These are phyloP conservation scores for Diplazon laetatorius DNA, from an alignment of 2,888 invertebrate genomes.

Conservation along the genomic window DNA sequence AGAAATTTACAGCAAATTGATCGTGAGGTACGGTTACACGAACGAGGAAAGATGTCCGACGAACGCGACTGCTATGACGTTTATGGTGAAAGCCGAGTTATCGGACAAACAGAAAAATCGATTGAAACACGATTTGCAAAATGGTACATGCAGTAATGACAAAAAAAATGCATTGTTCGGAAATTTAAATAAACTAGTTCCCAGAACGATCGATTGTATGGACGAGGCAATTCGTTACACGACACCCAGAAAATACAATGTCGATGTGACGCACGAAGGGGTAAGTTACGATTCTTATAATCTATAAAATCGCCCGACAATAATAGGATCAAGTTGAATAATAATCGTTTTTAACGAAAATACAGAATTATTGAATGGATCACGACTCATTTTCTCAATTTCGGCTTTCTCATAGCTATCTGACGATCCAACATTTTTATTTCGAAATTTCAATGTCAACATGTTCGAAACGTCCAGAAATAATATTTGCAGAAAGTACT, in stretches of 20 bases:
- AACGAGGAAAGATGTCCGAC: constrained; percentile 75
- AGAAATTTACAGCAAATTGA: constrained; percentile 74
- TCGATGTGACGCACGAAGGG: constrained; percentile 74
- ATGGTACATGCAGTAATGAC: constrained; percentile 70
- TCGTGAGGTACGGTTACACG: constrained; percentile 74
- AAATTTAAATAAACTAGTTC: constrained; percentile 68
- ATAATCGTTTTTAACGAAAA: too few relatives aligned
- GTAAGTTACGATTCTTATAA: constrained; percentile 65
- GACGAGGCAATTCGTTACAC: constrained; percentile 70
- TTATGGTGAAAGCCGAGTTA: constrained; percentile 76
- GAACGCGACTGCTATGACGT: constrained; percentile 74
- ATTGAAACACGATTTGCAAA: constrained; percentile 64
- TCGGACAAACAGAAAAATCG: constrained; percentile 77
- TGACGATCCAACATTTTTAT: too few relatives aligned
- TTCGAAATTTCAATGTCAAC: too few relatives aligned
- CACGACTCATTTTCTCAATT: too few relatives aligned
- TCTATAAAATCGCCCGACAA: too few relatives aligned
- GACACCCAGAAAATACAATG: constrained; percentile 78
- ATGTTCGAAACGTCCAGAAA: too few relatives aligned
- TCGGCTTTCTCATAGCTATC: too few relatives aligned
- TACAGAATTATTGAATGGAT: too few relatives aligned
- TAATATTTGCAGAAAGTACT: too few relatives aligned
- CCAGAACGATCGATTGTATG: constrained; percentile 71
- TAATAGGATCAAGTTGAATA: too few relatives aligned
- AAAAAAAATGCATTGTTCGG: constrained; percentile 67